Evolutionary conservation across 2,113 vertebrate genomes (phyloP).

Genomic region (Pseudorectes ferrugineus): DNA sequence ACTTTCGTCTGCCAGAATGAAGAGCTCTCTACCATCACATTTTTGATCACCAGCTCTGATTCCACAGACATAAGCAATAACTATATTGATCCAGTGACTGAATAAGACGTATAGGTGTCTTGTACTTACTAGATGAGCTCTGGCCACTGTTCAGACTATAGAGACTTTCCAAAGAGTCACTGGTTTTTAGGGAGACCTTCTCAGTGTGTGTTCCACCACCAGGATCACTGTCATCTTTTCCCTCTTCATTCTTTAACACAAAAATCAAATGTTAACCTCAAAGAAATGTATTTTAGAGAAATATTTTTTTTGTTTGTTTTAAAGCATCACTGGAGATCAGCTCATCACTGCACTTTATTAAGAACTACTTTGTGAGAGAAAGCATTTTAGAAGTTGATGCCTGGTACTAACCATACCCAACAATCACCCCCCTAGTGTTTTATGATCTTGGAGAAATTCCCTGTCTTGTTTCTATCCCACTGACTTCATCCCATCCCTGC

Average conservation of each 20-base stretch:
- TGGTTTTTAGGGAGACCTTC: slow-evolving; percentile 69
- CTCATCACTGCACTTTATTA: background rate
- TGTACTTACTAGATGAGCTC: slow-evolving; percentile 90
- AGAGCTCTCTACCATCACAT: background rate
- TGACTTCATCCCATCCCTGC: background rate
- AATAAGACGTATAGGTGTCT: background rate
- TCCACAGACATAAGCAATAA: background rate
- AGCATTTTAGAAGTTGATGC: background rate
- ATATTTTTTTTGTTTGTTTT: background rate
- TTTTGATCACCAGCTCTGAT: background rate
- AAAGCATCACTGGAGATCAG: background rate
- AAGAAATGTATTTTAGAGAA: background rate
- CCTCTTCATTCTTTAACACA: slow-evolving; percentile 72
- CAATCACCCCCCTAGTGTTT: background rate
- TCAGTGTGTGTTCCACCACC: slow-evolving; percentile 53
- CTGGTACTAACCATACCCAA: background rate
- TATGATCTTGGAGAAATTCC: background rate
- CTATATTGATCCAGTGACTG: background rate
- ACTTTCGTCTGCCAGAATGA: background rate
- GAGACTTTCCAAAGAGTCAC: slow-evolving; percentile 87
- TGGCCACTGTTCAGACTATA: slow-evolving; percentile 84
- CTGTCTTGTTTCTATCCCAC: background rate
- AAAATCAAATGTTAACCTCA: background rate
- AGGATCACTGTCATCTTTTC: slow-evolving; percentile 62
- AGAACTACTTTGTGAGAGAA: background rate